A percentile compares a stretch with the other conserved stretches of the same genome.
These are phyloP conservation scores for Pseudococcus longispinus DNA, from an alignment of 2,888 invertebrate species.

Conservation along the genomic window DNA sequence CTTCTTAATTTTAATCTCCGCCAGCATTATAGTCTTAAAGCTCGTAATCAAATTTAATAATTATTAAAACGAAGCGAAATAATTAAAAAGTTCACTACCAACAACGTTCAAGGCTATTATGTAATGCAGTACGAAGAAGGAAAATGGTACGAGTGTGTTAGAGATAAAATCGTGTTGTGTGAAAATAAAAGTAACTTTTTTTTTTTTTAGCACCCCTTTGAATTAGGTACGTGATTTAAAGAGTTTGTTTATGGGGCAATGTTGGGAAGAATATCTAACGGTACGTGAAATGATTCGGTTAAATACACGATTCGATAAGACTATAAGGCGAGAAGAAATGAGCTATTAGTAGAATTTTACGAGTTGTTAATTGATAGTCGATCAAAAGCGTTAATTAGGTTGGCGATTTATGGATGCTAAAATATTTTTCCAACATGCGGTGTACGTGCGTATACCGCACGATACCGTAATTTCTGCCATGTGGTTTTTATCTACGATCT, in stretches of 20 bases:
- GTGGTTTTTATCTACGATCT: conserved; percentile 11
- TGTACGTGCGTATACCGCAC: neutral
- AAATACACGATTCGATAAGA: neutral
- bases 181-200: neutral
- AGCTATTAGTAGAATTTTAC: neutral
- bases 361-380: neutral
- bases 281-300: neutral
- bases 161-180: neutral
- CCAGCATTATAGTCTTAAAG: neutral
- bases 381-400: neutral
- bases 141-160: neutral
- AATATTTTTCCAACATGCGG: neutral
- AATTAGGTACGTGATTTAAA: neutral
- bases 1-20: neutral
- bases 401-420: neutral
- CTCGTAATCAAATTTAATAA: neutral
- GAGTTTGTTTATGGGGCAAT: neutral
- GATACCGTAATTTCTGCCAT: neutral
- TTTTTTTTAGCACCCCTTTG: neutral
- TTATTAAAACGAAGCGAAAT: neutral
- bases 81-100: neutral
- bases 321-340: neutral
- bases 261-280: neutral
- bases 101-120: neutral
- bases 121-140: neutral